phyloP scores from a whole-genome alignment of 2,797 vertebrate genomes.

The Martes flavigula region DNA sequence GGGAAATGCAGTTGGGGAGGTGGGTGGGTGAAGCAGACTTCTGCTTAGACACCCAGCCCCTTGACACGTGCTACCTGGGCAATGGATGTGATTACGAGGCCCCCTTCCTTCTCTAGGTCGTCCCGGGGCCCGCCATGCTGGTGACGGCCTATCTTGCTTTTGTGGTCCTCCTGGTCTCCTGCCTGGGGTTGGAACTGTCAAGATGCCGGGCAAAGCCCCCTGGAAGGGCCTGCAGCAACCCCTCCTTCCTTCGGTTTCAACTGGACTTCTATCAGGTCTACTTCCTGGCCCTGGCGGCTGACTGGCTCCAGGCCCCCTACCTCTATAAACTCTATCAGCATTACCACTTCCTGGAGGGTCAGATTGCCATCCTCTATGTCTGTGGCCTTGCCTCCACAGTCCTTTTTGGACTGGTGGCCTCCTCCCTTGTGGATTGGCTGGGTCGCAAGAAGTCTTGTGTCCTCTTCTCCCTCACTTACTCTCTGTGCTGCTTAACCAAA shows the following conservation, averaged over 20 bases:
- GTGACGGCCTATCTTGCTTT: slow-evolving; percentile 91
- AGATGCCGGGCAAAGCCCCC: slow-evolving; percentile 88
- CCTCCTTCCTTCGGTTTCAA: slow-evolving; percentile 92
- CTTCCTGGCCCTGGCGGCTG: slow-evolving; percentile 93
- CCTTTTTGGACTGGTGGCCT: slow-evolving; percentile 91
- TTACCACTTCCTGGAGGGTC: slow-evolving; percentile 95
- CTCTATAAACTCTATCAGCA: slow-evolving; percentile 96
- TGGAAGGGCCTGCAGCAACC: slow-evolving; percentile 89
- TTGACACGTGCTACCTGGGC: not conserved
- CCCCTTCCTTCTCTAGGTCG: slow-evolving; percentile 45
- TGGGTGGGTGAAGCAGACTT: slow-evolving; percentile 38
- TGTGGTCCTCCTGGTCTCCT: slow-evolving; percentile 87
- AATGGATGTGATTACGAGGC: slow-evolving; percentile 46
- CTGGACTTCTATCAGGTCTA: slow-evolving; percentile 91
- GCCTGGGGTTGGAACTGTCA: slow-evolving; percentile 90
- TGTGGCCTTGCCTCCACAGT: slow-evolving; percentile 93
- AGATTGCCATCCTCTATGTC: slow-evolving; percentile 95
- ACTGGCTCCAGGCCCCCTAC: slow-evolving; percentile 97
- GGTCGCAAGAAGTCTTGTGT: slow-evolving; percentile 91
- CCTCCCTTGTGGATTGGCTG: slow-evolving; percentile 90
- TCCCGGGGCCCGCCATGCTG: slow-evolving; percentile 88
- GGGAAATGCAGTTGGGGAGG: not conserved
- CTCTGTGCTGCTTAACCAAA: slow-evolving; percentile 92
- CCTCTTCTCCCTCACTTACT: slow-evolving; percentile 92
- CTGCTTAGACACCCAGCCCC: not conserved